Evolutionary conservation across 2,888 invertebrate species (phyloP).

Genomic region (Melipona bicolor): DNA sequence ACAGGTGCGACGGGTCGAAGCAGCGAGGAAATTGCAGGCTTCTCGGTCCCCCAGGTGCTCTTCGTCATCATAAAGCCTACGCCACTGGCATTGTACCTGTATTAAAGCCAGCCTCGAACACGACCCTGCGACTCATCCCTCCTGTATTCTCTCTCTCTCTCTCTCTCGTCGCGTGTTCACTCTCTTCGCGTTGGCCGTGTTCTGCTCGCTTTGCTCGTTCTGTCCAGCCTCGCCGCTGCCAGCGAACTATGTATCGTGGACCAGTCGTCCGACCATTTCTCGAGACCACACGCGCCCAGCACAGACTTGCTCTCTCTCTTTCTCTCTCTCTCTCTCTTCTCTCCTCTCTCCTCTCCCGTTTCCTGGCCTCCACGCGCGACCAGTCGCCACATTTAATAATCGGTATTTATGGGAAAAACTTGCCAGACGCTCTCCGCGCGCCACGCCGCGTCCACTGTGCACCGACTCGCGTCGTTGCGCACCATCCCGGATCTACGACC

Average conservation of each 20-base stretch:
- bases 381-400: slow-evolving; percentile 78
- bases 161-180: slow-evolving; percentile 17
- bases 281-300: slow-evolving; percentile 53
- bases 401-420: slow-evolving; percentile 82
- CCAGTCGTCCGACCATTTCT: slow-evolving; percentile 60
- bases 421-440: slow-evolving; percentile 64
- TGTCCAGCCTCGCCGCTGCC: slow-evolving; percentile 29
- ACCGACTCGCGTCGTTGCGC: slow-evolving; percentile 35
- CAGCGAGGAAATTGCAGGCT: slow-evolving; percentile 81
- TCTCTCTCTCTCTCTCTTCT: no score
- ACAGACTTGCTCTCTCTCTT: slow-evolving; percentile 3
- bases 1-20: slow-evolving; percentile 79
- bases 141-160: slow-evolving; percentile 9
- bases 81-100: slow-evolving; percentile 79
- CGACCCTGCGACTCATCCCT: slow-evolving; percentile 68
- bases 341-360: neutral
- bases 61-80: slow-evolving; percentile 84
- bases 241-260: slow-evolving; percentile 36
- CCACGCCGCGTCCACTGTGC: slow-evolving; percentile 12
- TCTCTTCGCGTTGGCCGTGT: slow-evolving; percentile 44
- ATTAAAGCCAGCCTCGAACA: slow-evolving; percentile 81
- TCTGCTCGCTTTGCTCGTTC: slow-evolving; percentile 32
- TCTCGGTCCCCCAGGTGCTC: slow-evolving; percentile 82
- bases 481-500: slow-evolving; percentile 49
- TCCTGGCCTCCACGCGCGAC: slow-evolving; percentile 44